Base-by-base conservation (phyloP, 2,797 vertebrate genomes). In the Pogonophryne albipinna region DNA sequence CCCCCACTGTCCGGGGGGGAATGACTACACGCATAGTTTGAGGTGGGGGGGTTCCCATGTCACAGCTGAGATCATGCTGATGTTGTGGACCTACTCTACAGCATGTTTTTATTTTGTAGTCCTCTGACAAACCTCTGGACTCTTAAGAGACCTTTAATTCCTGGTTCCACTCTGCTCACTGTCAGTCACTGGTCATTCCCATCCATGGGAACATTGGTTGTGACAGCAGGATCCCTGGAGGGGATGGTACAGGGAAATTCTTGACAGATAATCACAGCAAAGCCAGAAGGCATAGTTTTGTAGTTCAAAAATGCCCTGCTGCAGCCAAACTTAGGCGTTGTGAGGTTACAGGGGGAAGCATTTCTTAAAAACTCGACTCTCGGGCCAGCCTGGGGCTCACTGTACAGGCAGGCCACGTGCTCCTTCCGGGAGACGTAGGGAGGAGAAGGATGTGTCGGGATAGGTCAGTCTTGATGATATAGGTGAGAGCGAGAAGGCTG, bases 191-290 rank as follows among this genome's bases (percentile, higher is more conserved):
- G 90, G 82, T 89, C 74, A 44, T 73, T 81, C 84, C 69, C 66
- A 84, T 90, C 86, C 92, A 92, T 94, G 93, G 91, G 93, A 95
- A 94, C 87, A 79, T 69, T 77, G 76, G 82, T 84, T 71, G 56
- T 85, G 85, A 91, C 87, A 91, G 74, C 64, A 41, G 65, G 74
- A 77, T 61, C 81, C 87, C 85, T 73, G 17, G 10, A 69, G 84
- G 76, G 76, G 59, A 66, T 38, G 67, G 56, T 50, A 69, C 80
- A 57, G 80, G 51, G 75, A 84, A 67, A 73, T 70, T 73, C 65
- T 71, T 64, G 74, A 87, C 76, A 83, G 80, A 82, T 82, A 78
- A 72, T 65, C 47, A 12, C 14, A 1, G 41, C 5, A 1, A 75
- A 23, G 57, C 66, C 70, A 71, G 27, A 80, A 80, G 27, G 41